These are phyloP conservation scores for Brachirus orientalis DNA, from an alignment of 2,113 vertebrate species.

Conservation along the genomic window DNA sequence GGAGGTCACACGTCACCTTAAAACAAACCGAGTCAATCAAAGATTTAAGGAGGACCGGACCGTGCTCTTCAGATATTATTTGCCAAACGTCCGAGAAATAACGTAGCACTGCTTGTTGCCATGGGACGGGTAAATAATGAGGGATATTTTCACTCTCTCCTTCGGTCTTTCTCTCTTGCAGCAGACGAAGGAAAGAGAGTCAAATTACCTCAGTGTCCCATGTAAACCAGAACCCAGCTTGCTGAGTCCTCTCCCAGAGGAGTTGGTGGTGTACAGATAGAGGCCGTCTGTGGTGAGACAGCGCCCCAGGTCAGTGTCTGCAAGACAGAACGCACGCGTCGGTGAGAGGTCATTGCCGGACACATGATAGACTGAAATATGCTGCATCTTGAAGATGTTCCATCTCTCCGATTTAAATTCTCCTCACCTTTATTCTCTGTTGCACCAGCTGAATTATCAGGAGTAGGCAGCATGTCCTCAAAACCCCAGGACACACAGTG, in stretches of 20 bases:
- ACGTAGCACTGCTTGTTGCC: not conserved
- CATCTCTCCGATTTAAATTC: too few relatives aligned
- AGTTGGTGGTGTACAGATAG: constrained; percentile 98
- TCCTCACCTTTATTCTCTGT: constrained; percentile 93
- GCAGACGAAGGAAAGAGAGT: constrained; percentile 49
- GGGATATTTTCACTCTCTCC: constrained; percentile 40
- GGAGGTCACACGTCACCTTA: not conserved
- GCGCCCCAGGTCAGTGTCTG: constrained; percentile 96
- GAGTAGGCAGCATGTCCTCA: constrained; percentile 97
- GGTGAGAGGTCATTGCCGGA: constrained; percentile 9
- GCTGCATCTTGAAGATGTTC: too few relatives aligned
- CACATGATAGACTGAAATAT: too few relatives aligned
- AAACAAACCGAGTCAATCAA: constrained; percentile 30
- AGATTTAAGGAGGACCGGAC: constrained; percentile 17
- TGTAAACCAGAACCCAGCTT: constrained; percentile 97
- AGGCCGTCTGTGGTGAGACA: constrained; percentile 95
- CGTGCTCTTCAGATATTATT: constrained; percentile 8
- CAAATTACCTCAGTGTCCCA: constrained; percentile 93
- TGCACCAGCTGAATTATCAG: constrained; percentile 89
- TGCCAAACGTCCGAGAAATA: constrained; percentile 31
- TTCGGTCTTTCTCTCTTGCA: constrained; percentile 26
- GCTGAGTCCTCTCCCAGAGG: constrained; percentile 95
- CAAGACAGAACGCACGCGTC: constrained; percentile 42
- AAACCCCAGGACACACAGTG: constrained; percentile 99
- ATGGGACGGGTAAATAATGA: constrained; percentile 15